Base-by-base conservation (phyloP, 2,797 vertebrate genomes). In the Bradypodion ventrale region DNA sequence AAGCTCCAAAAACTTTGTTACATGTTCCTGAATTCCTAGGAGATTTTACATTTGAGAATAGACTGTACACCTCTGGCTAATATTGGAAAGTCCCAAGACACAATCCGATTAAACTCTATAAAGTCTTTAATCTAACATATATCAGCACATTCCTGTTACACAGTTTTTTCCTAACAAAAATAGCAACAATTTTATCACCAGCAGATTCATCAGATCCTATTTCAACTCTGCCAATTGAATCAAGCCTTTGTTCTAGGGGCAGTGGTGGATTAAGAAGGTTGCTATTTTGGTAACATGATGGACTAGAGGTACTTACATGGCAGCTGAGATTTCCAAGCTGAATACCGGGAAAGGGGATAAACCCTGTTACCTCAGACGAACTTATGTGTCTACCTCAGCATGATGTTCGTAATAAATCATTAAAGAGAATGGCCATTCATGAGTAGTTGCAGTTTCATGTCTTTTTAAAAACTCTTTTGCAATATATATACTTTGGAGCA, bases 71-170 rank as follows among this genome's bases (percentile, higher is more conserved):
- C 93, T 94, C 90, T 76, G 74, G 62, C 68, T 89, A 83, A 83
- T 78, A 89, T 87, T 78, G 4, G 85, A 94, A 94, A 93, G 88
- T 81, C 75, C 93, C 68, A 73, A 81, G 84, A 92, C 92, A 90
- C 92, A 93, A 93, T 89, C 89, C 32, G 78, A 94, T 94, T 95
- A 94, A 94, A 94, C 88, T 91, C 92, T 91, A 93, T 93, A 87
- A 92, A 94, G 92, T 84, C 90, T 93, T 95, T 94, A 95, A 95
- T 95, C 94, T 95, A 92, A 94, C 93, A 93, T 93, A 87, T 91
- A 96, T 95, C 94, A 94, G 94, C 93, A 95, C 95, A 96, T 95
- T 95, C 95, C 94, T 93, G 91, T 94, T 97, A 96, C 94, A 92
- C 93, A 88, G 90, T 95, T 95, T 63, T 94, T 93, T n/a, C n/a